A percentile compares a stretch with the other conserved stretches of the same genome.
Conservation (phyloP, 1,140 invertebrate genomes). For the Harlomillsia oculata region DNA sequence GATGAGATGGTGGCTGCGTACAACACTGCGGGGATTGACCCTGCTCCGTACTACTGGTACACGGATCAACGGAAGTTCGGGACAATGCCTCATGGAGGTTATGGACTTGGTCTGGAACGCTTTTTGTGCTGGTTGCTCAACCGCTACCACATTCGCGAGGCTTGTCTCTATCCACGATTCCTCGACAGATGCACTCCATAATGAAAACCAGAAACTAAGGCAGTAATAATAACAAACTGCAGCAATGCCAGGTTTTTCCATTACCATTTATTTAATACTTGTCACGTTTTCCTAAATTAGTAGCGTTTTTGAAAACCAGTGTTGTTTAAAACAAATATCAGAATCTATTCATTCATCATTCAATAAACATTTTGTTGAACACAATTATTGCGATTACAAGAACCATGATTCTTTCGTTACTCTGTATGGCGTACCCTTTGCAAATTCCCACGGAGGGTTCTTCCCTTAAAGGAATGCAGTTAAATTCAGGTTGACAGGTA, state of each 20-base stretch:
- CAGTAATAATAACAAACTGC: no score
- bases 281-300: no score
- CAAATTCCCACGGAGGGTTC: conserved; percentile 5
- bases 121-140: conserved; percentile 95
- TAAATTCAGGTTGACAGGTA: conserved; percentile 13
- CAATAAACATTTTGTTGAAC: no score
- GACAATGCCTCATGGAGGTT: conserved; percentile 91
- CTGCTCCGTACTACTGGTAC: conserved; percentile 96
- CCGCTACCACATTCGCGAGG: conserved; percentile 92
- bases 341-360: no score
- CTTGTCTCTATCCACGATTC: conserved; percentile 92
- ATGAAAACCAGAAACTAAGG: no score
- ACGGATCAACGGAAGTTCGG: conserved; percentile 94
- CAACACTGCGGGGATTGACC: conserved; percentile 77
- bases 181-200: conserved; percentile 87
- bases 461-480: neutral
- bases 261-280: no score
- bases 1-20: conserved; percentile 83
- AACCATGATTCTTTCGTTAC: no score
- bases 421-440: neutral
- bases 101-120: conserved; percentile 92
- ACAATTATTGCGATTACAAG: no score
- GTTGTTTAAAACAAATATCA: no score
- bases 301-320: no score
- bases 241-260: no score